Evolutionary conservation across 2,888 invertebrate species (phyloP).

Genomic region (Panzeria rudis): DNA sequence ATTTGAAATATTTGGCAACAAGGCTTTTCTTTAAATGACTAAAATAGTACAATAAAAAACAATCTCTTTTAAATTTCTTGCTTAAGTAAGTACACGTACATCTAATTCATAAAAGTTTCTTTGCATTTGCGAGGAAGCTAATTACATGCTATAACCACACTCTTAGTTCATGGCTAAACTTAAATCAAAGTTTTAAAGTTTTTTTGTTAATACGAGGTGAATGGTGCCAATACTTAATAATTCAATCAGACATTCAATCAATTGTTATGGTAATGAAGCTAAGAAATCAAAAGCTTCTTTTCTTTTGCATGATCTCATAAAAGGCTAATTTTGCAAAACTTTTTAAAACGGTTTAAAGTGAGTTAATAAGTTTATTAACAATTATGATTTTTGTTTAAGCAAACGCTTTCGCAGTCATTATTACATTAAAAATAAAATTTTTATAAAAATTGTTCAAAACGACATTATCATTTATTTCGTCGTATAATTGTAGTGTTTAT

Average conservation of each 20-base stretch:
- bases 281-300: slow-evolving; percentile 22
- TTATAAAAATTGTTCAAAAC: slow-evolving; percentile 10
- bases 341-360: not conserved
- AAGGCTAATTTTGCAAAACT: not conserved
- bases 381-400: not conserved
- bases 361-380: not conserved
- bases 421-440: not conserved
- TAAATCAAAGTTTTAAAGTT: too few relatives aligned
- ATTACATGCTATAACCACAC: too few relatives aligned
- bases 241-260: not conserved
- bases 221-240: not conserved
- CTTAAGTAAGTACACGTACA: too few relatives aligned
- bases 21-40: too few relatives aligned
- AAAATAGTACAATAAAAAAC: too few relatives aligned
- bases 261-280: not conserved
- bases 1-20: too few relatives aligned
- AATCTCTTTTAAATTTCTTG: too few relatives aligned
- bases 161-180: not conserved
- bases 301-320: not conserved
- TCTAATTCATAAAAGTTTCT: too few relatives aligned
- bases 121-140: too few relatives aligned
- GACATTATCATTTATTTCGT: not conserved
- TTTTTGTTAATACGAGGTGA: slow-evolving; percentile 1
- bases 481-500: slow-evolving; percentile 1
- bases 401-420: not conserved